Evolutionary conservation across 2,113 vertebrate genomes (phyloP), one percentile per base, ranked within the genome.

Genomic region (Psettodes erumei): DNA sequence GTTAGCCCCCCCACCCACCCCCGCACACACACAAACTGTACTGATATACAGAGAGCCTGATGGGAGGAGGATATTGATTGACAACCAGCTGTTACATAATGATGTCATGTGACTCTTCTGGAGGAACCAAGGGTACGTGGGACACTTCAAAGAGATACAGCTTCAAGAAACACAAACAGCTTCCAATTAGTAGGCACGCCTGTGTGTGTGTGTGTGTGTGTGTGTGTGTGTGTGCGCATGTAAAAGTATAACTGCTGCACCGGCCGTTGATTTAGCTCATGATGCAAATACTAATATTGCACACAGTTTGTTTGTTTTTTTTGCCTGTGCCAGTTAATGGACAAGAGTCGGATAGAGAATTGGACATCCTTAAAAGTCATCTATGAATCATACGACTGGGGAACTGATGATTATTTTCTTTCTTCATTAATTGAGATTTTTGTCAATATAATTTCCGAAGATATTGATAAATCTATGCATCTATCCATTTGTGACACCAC

Each of bases 81-180:
- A 75, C 64, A 64, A 16, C 47, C 61, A 9, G 60, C 16, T 9
- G 16, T 90, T 86, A 70, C 64, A 30, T 81, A 89, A 88, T 23
- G 10, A 58, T 19, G 37, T 27, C 74, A 78, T 5, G 65, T 79
- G 77, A 81, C 70, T 43, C 21, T 18, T n/a, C 23, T n/a, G 42
- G 42, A 42, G 28, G n/a, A 50, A 60, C 37, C 0, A 9, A 19
- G 30, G 37, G 53, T 53, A 40, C 33, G 8, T 25, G 59, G 51
- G 73, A 72, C 32, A 58, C 38, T 48, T 79, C n/a, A 67, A 54
- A 82, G 28, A 47, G 45, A 33, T 40, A 15, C 13, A 13, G 71
- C 43, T 62, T n/a, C n/a, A n/a, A n/a, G n/a, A n/a, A 40, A 43
- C 27, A 16, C 27, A 58, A 58, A 38, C 33, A 38, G 12, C 23